Conservation (phyloP, 2,797 vertebrate species). For the Sebastes reedi region DNA sequence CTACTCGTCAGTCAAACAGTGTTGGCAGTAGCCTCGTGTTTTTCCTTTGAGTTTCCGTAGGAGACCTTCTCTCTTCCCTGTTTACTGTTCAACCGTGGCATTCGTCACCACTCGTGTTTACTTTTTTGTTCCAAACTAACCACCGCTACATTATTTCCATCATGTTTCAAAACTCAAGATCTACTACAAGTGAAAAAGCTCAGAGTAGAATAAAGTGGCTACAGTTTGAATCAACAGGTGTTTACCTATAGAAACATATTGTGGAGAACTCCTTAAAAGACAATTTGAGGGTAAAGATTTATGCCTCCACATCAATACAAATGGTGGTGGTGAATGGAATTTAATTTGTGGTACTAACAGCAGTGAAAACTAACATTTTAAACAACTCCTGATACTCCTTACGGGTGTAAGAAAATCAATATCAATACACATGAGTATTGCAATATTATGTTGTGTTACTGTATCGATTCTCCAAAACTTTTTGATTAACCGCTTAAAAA, state of each 20-base stretch:
- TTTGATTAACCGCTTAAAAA: too few relatives aligned
- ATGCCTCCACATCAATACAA: neutral
- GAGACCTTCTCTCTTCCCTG: neutral
- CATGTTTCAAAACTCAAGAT: neutral
- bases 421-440: neutral
- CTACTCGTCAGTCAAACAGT: conserved; percentile 23
- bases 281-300: fast-evolving
- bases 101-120: conserved; percentile 3
- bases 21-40: neutral
- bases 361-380: neutral
- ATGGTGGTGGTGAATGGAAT: neutral
- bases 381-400: neutral
- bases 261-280: neutral
- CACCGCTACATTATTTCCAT: neutral
- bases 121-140: neutral
- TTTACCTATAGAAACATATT: neutral
- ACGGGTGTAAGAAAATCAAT: neutral
- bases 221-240: neutral
- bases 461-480: too few relatives aligned
- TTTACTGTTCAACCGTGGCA: neutral
- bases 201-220: neutral
- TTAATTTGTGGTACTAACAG: neutral
- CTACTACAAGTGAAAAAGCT: neutral
- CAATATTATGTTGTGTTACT: neutral
- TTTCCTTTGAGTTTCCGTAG: neutral